Conservation (phyloP, 2,797 vertebrate genomes). For the Lophius americanus region DNA sequence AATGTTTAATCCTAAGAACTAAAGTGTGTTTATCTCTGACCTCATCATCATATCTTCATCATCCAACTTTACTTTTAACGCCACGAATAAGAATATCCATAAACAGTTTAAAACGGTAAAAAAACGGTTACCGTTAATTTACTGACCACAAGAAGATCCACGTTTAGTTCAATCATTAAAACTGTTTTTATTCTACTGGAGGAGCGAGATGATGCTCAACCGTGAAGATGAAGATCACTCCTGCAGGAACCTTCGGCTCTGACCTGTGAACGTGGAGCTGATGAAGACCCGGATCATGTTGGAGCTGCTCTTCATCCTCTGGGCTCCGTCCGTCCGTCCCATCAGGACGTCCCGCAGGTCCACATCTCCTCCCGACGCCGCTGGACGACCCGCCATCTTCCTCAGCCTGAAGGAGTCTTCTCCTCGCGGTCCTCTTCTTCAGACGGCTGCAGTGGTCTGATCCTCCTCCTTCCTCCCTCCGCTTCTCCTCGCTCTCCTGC, state of each 20-base stretch:
- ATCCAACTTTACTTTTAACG: too few relatives aligned
- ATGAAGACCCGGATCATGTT: constrained; percentile 80
- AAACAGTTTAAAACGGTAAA: too few relatives aligned
- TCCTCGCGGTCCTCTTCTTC: not conserved
- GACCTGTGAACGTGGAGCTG: constrained; percentile 86
- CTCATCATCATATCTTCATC: too few relatives aligned
- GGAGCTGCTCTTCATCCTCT: constrained; percentile 53
- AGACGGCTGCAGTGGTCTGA: constrained; percentile 2
- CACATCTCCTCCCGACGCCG: constrained; percentile 12
- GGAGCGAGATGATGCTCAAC: too few relatives aligned
- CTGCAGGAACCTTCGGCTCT: constrained; percentile 13
- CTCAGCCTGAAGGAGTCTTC: not conserved
- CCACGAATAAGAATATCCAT: too few relatives aligned
- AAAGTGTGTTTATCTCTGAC: too few relatives aligned
- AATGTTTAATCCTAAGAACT: too few relatives aligned
- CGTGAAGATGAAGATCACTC: too few relatives aligned
- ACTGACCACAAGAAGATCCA: too few relatives aligned
- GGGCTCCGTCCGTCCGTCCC: constrained; percentile 58
- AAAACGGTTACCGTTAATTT: too few relatives aligned
- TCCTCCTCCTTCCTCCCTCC: not conserved
- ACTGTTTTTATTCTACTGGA: too few relatives aligned
- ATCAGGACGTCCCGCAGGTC: constrained; percentile 64
- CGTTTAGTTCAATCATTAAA: too few relatives aligned
- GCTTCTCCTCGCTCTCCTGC: constrained; percentile 5
- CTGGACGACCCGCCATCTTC: constrained; percentile 29